Base-by-base conservation (phyloP, 1,140 invertebrate genomes). In the Melipona quadrifasciata region DNA sequence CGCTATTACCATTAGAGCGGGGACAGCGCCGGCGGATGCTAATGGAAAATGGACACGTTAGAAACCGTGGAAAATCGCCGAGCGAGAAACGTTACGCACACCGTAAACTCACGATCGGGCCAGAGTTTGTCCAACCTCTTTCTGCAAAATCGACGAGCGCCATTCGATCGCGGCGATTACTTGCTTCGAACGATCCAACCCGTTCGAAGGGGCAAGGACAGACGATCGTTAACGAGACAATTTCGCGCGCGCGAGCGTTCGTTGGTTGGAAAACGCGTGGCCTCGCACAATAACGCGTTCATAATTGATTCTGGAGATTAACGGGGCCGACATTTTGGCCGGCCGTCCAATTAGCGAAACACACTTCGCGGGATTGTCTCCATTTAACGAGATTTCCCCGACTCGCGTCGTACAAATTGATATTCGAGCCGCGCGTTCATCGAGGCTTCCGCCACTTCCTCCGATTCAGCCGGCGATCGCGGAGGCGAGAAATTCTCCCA, bases 31-130 rank as follows among this genome's bases (percentile, higher is more conserved):
- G 72, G 80, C 57, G 89, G 86, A 79, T 82, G 86, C 79, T 90
- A 87, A 87, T 84, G 89, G 86, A 86, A 87, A 87, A 78, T 76
- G 86, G 87, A 86, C 65, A 65, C 76, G 80, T 81, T 89, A 87
- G 57, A 64, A 61, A 34, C 72, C 51, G 75, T 47, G 72, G 68
- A 86, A 86, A 86, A 90, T 75, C 55, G 80, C 87, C 73, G 6
- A 39, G 57, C 57, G 24, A 17, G 58, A 55, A 65, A 77, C 72
- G 76, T 82, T 80, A 79, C 58, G 79, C 11, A 39, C 61, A 53
- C 61, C 71, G 71, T 87, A 84, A 87, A 84, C 39, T 47, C 39
- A 47, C 39, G 8, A 47, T 8, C 39, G 8, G 39, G 8, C 39
- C 8, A 6, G 6, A 10, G 39, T 47, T 47, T 47, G 39, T 47